Evolutionary conservation across 2,113 vertebrate genomes (phyloP).

Genomic region (Pao palembangensis): DNA sequence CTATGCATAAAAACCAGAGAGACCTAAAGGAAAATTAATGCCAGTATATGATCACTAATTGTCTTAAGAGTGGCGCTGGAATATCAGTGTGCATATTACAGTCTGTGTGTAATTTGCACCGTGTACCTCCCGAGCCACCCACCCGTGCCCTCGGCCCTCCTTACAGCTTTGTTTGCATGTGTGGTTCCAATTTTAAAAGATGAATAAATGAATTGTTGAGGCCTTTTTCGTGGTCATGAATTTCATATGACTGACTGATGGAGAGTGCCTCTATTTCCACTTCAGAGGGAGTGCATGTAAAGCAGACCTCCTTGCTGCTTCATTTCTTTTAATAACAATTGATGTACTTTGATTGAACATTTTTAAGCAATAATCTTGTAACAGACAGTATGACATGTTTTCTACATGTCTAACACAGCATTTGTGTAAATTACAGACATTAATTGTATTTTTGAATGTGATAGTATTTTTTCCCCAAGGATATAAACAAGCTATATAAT

Average conservation of each 20-base stretch:
- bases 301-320: too few relatives aligned
- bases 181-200: slow-evolving; percentile 23
- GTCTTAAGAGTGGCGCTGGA: not conserved
- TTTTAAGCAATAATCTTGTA: too few relatives aligned
- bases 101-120: slow-evolving; percentile 4
- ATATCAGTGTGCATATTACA: not conserved
- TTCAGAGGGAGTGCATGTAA: slow-evolving; percentile 38
- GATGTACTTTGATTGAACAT: too few relatives aligned
- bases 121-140: slow-evolving; percentile 1
- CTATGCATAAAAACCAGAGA: slow-evolving; percentile 25
- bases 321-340: too few relatives aligned
- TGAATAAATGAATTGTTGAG: slow-evolving; percentile 45
- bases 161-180: slow-evolving; percentile 20
- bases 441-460: too few relatives aligned
- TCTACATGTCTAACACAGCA: too few relatives aligned
- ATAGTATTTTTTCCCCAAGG: too few relatives aligned
- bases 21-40: too few relatives aligned
- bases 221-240: slow-evolving; percentile 25
- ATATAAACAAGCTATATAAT: too few relatives aligned
- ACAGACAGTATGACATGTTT: too few relatives aligned
- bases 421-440: too few relatives aligned
- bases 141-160: not conserved
- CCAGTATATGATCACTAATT: not conserved
- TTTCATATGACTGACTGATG: slow-evolving; percentile 35
- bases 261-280: slow-evolving; percentile 48